phyloP scores from a whole-genome alignment of 2,888 invertebrate species.

The Phaedon cochleariae region DNA sequence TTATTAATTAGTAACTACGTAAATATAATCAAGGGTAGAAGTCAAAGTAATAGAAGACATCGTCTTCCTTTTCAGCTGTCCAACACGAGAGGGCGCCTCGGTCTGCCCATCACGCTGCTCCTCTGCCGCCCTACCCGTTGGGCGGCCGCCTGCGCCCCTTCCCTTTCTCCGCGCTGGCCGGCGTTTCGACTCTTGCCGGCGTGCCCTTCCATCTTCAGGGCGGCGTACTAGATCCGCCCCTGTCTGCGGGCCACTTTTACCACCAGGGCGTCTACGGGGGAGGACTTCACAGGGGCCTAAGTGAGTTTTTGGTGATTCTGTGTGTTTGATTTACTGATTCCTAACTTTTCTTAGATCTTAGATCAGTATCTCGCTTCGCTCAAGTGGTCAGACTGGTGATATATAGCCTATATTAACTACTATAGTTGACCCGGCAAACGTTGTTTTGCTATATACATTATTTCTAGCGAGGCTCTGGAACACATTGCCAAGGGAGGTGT shows the following conservation, averaged over 20 bases:
- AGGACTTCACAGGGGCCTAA: conserved; percentile 59
- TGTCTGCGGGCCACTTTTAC: conserved; percentile 50
- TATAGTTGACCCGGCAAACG: no score
- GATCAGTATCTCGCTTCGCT: no score
- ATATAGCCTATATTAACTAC: no score
- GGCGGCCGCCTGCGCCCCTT: conserved; percentile 52
- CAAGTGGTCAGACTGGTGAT: no score
- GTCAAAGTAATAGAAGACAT: no score
- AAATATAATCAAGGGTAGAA: no score
- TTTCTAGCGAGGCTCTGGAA: no score
- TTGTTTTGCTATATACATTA: no score
- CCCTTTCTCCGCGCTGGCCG: conserved; percentile 48
- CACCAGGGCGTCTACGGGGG: conserved; percentile 58
- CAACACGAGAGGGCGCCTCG: conserved; percentile 91
- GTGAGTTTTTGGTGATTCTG: conserved; percentile 17
- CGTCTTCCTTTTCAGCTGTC: conserved; percentile 71
- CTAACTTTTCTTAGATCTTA: no score
- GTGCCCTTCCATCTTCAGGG: conserved; percentile 54
- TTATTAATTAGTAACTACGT: no score
- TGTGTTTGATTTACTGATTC: no score
- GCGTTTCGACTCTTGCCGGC: conserved; percentile 51
- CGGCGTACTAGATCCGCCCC: conserved; percentile 40
- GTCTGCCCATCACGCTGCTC: conserved; percentile 59
- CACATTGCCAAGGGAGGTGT: no score
- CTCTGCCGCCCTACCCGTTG: conserved; percentile 56